phyloP scores from a whole-genome alignment of 35 echinoderm and acorn worm genomes.

The Chiridota heheva region DNA sequence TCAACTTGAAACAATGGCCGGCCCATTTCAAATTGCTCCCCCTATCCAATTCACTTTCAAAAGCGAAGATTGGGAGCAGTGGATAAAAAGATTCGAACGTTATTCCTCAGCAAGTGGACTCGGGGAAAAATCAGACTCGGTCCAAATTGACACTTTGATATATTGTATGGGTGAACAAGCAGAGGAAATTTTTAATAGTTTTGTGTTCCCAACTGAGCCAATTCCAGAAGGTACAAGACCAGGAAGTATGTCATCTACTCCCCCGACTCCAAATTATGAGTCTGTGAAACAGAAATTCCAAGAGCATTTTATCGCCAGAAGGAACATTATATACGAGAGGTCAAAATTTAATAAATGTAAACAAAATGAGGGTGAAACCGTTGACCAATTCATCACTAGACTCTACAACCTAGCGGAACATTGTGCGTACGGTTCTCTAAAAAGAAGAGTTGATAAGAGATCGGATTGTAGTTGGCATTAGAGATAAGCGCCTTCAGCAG shows the following conservation, averaged over 20 bases:
- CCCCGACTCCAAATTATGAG: neutral
- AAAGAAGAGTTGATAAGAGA: conserved; percentile 20
- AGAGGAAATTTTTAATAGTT: conserved; percentile 18
- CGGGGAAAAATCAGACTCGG: neutral
- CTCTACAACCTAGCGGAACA: conserved; percentile 7
- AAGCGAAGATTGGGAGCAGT: conserved; percentile 42
- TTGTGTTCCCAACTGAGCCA: neutral
- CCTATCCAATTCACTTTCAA: neutral
- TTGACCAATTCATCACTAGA: neutral
- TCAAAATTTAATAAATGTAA: neutral
- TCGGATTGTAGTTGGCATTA: conserved; percentile 11
- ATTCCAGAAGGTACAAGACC: neutral
- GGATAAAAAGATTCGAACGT: conserved; percentile 10
- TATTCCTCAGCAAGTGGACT: conserved; percentile 34
- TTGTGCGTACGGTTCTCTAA: neutral
- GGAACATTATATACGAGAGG: neutral
- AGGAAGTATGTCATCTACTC: neutral
- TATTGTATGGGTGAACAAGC: conserved; percentile 9
- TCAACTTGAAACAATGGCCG: neutral
- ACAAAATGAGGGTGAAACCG: neutral
- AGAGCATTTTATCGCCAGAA: neutral
- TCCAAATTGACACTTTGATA: neutral
- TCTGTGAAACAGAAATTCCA: neutral
- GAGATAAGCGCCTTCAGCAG: neutral
- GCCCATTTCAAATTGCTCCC: neutral